phyloP scores from a whole-genome alignment of 53 echinoderm and acorn worm species.

The Actinopyga echinites region DNA sequence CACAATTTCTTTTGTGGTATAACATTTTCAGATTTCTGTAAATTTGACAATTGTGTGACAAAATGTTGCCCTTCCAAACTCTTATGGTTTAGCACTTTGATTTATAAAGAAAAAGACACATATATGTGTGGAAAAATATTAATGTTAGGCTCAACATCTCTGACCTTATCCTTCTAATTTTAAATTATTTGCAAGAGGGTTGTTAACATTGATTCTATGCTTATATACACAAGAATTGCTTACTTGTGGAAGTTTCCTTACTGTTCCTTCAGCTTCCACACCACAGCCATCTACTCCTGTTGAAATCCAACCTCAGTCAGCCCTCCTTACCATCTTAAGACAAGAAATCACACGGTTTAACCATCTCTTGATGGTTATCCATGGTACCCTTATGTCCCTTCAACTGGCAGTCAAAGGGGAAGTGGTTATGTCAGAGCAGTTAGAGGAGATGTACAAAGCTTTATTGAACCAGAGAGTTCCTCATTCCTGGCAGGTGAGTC shows the following conservation, averaged over 20 bases:
- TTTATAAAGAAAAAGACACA: too few relatives aligned
- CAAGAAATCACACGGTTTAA: constrained; percentile 95
- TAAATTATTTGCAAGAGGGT: too few relatives aligned
- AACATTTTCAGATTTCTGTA: too few relatives aligned
- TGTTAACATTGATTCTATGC: not conserved
- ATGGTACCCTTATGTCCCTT: constrained; percentile 69
- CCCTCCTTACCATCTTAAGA: constrained; percentile 79
- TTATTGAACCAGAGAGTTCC: constrained; percentile 89
- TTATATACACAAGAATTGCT: not conserved
- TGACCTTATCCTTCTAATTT: too few relatives aligned
- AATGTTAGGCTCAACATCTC: too few relatives aligned
- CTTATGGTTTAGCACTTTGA: too few relatives aligned
- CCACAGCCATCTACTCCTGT: constrained; percentile 13
- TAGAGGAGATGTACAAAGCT: constrained; percentile 98
- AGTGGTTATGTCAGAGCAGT: constrained; percentile 94
- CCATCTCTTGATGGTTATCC: constrained; percentile 77
- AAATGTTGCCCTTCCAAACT: too few relatives aligned
- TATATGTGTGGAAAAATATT: too few relatives aligned
- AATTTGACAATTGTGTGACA: too few relatives aligned
- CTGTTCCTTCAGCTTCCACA: not conserved
- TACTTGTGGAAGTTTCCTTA: not conserved
- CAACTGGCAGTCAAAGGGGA: constrained; percentile 91
- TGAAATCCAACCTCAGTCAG: constrained; percentile 65
- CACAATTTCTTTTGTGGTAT: too few relatives aligned
- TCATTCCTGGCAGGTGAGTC: constrained; percentile 83